A percentile compares a stretch with the other conserved stretches of the same genome.
phyloP scores from a whole-genome alignment of 2,888 invertebrate species.

The Lepeophtheirus nordmannii region DNA sequence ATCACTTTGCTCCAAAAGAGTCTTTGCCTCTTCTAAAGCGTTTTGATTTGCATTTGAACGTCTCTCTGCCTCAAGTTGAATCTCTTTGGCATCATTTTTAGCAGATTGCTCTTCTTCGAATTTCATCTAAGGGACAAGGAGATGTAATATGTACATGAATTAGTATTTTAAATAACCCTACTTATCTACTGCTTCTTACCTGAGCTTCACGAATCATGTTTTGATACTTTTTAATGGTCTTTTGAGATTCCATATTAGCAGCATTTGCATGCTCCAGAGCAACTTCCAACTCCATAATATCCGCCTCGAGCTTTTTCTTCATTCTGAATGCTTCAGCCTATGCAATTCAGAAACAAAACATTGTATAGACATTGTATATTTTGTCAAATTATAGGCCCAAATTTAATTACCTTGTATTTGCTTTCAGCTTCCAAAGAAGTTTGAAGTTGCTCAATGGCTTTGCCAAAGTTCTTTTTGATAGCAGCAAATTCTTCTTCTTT shows the following conservation, averaged over 20 bases:
- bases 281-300: conserved; percentile 46
- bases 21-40: conserved; percentile 93
- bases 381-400: too few relatives aligned
- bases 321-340: conserved; percentile 99
- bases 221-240: conserved; percentile 55
- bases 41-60: conserved; percentile 91
- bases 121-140: neutral
- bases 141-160: neutral
- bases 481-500: conserved; percentile 99
- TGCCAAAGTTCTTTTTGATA: conserved; percentile 43
- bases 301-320: conserved; percentile 99
- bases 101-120: conserved; percentile 87
- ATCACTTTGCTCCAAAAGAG: conserved; percentile 91
- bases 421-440: conserved; percentile 97
- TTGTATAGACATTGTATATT: too few relatives aligned
- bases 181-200: conserved; percentile 42
- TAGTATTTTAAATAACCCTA: too few relatives aligned
- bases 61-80: conserved; percentile 88
- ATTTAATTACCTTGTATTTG: conserved; percentile 58
- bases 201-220: conserved; percentile 92
- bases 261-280: conserved; percentile 34
- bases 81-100: conserved; percentile 92
- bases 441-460: conserved; percentile 96
- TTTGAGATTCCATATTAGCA: conserved; percentile 38
- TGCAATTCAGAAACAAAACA: conserved; percentile 41